phyloP scores from a whole-genome alignment of 92 coral and sea anemone genomes.

The Zoanthus gigantus region DNA sequence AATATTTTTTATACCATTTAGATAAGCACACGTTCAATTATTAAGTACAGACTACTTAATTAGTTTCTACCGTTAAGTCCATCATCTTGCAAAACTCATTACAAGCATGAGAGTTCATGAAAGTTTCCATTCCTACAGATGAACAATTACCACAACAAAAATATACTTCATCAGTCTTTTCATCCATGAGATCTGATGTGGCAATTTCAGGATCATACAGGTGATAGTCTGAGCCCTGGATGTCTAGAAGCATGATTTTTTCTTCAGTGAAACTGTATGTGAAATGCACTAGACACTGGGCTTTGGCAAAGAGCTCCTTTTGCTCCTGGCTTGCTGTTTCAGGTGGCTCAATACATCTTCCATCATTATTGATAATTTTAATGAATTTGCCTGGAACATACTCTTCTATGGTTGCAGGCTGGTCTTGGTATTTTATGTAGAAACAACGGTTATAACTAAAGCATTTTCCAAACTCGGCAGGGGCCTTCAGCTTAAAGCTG shows the following conservation, averaged over 20 bases:
- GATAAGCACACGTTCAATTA: not conserved
- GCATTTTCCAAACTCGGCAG: constrained; percentile 52
- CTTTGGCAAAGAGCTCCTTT: constrained; percentile 44
- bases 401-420: constrained; percentile 45
- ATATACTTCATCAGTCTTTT: constrained; percentile 35
- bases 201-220: constrained; percentile 62
- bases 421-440: constrained; percentile 40
- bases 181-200: constrained; percentile 39
- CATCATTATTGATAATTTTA: constrained; percentile 48
- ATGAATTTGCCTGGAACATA: constrained; percentile 46
- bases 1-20: not conserved
- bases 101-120: not conserved
- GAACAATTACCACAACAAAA: constrained; percentile 27
- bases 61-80: not conserved
- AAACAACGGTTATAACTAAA: constrained; percentile 49
- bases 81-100: not conserved
- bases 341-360: constrained; percentile 17
- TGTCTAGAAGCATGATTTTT: constrained; percentile 50
- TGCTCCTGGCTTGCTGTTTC: not conserved
- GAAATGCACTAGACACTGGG: constrained; percentile 55
- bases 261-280: constrained; percentile 11
- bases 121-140: constrained; percentile 2
- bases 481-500: constrained; percentile 41
- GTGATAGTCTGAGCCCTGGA: constrained; percentile 38
- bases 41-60: not conserved